phyloP scores from a whole-genome alignment of 2,888 invertebrate species.

The Chironomus tentans region DNA sequence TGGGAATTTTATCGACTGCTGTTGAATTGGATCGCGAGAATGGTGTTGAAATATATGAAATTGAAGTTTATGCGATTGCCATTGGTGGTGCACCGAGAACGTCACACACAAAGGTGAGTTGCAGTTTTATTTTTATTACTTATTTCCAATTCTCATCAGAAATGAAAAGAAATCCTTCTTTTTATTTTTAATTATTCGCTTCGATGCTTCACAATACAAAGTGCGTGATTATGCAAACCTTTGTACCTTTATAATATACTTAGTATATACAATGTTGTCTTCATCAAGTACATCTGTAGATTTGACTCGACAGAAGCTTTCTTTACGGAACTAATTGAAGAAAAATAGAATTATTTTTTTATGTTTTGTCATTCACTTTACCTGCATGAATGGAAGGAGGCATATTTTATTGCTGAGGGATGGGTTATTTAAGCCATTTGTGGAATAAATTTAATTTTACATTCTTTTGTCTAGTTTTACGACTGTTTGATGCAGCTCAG shows the following conservation, averaged over 20 bases:
- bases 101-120: constrained; percentile 72
- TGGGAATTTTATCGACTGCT: constrained; percentile 81
- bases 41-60: constrained; percentile 70
- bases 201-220: constrained; percentile 4
- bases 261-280: not conserved
- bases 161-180: constrained; percentile 38
- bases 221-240: not conserved
- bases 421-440: not conserved
- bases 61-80: constrained; percentile 77
- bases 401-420: too few species aligned
- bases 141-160: constrained; percentile 52
- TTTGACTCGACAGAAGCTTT: too few species aligned
- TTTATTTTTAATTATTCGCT: constrained; percentile 23
- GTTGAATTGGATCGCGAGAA: constrained; percentile 74
- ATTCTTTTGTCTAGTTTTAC: not conserved
- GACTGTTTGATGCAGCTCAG: too few species aligned
- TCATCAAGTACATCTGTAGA: not conserved
- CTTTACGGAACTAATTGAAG: constrained; percentile 9
- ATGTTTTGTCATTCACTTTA: not conserved
- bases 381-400: not conserved
- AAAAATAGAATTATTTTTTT: constrained; percentile 1
- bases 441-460: not conserved
- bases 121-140: constrained; percentile 44
- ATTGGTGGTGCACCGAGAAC: constrained; percentile 62
- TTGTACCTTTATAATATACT: too few species aligned